Conservation (phyloP, 2,113 vertebrate genomes). For the Oplegnathus fasciatus region DNA sequence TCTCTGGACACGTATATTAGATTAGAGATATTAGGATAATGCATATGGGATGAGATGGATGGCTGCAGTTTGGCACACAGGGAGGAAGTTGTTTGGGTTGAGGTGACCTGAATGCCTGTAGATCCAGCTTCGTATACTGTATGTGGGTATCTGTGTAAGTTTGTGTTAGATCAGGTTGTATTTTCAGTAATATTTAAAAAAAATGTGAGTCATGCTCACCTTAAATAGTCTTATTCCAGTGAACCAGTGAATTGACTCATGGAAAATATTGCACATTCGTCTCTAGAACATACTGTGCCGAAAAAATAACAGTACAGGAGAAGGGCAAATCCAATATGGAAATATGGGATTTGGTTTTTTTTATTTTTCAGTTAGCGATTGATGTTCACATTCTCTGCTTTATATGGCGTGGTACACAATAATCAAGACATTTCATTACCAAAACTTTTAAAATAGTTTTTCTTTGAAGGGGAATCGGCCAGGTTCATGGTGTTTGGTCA, state of each 20-base stretch:
- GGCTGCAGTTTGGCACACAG: constrained; percentile 37
- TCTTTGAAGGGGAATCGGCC: not conserved
- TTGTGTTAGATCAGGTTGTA: not conserved
- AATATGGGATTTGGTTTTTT: not conserved
- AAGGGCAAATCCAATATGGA: not conserved
- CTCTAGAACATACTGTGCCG: not conserved
- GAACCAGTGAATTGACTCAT: not conserved
- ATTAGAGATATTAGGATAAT: constrained; percentile 67
- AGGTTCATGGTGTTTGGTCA: not conserved
- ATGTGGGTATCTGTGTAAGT: not conserved
- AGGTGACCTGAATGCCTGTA: constrained; percentile 30
- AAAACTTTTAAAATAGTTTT: not conserved
- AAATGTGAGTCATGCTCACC: not conserved
- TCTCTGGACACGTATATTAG: constrained; percentile 55
- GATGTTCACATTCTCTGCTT: not conserved
- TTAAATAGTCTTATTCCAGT: not conserved
- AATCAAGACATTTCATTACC: not conserved
- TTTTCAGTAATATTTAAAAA: not conserved
- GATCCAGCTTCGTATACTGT: not conserved
- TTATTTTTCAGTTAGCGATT: not conserved
- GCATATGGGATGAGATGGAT: constrained; percentile 38
- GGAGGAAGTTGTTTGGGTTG: constrained; percentile 43
- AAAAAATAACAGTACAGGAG: not conserved
- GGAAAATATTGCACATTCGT: not conserved
- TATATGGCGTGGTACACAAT: not conserved